Evolutionary conservation across 1,140 invertebrate genomes (phyloP), one percentile per base, ranked within the genome.

Genomic region (Dendroctonus ponderosae): DNA sequence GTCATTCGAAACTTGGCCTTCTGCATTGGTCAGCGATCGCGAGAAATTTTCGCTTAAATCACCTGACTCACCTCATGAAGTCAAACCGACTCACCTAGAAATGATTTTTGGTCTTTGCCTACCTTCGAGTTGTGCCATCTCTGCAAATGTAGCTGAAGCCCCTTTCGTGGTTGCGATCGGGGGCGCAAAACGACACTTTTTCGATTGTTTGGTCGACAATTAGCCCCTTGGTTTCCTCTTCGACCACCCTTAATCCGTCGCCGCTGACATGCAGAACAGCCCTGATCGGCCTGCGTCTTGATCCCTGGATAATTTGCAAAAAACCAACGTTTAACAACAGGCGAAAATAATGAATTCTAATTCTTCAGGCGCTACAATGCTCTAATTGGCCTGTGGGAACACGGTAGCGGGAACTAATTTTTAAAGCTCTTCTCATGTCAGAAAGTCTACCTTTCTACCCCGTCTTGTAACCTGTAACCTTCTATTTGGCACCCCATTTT

Each of bases 151-250:
- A 76, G 57, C 74, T 75, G 80, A 99, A 99, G 8, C 97, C 98
- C 71, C 94, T 91, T 72, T 99, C 96, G 76, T 99, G 93, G 79
- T 98, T 98, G 63, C 97, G 86, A 82, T 99, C 98, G 0, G 98
- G 98, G 7, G 98, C 96, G 82, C 98, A 99, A 80, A 99, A 99
- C 4, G 97, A 99, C 0, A 99, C 98, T 80, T 99, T 99, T 77
- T 99, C 98, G 67, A 99, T 99, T 5, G 97, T 99, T 81, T 99
- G 98, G 83, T 99, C 98, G 11, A 99, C 96, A 69, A 99, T 96
- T 52, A 99, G 84, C 38, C 96, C 97, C 82, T 98, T 99, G 7
- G 96, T 98, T 75, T 98, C 96, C 75, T 99, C 96, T 80, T 99
- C 98, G 0, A 99, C 97, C 1, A 99, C 97, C 7, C 97, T 83